Evolutionary conservation across 2,113 vertebrate genomes (phyloP).

Genomic region (Pan paniscus): DNA sequence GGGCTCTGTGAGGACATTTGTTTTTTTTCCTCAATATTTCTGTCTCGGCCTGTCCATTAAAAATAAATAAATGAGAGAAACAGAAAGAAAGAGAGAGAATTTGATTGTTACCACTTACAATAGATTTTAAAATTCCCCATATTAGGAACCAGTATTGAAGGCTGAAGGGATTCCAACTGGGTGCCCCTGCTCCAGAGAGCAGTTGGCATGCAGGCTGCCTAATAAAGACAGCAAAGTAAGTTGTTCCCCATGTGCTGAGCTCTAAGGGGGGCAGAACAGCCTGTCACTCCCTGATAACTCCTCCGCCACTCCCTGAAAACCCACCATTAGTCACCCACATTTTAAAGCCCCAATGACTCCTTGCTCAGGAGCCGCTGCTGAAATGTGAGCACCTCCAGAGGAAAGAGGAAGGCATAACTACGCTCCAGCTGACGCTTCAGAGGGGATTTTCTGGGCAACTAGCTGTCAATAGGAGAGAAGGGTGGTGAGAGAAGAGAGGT

Average conservation of each 20-base stretch:
- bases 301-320: background rate
- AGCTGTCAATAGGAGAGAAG: background rate
- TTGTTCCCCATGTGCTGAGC: background rate
- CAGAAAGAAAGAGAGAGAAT: background rate
- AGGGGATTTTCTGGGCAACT: background rate
- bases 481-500: background rate
- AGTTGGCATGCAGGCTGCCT: background rate
- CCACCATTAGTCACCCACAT: rapidly evolving
- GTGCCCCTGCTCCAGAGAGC: background rate
- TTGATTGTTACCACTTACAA: background rate
- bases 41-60: background rate
- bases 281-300: background rate
- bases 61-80: background rate
- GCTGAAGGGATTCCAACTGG: background rate
- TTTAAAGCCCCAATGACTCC: rapidly evolving
- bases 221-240: rapidly evolving
- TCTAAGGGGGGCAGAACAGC: background rate
- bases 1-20: background rate
- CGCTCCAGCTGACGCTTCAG: background rate
- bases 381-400: background rate
- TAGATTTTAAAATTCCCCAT: background rate
- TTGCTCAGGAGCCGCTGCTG: background rate
- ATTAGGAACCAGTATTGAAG: background rate
- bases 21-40: background rate
- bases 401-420: background rate